phyloP scores from a whole-genome alignment of 2,888 invertebrate genomes.

The Tipula vernalis region DNA sequence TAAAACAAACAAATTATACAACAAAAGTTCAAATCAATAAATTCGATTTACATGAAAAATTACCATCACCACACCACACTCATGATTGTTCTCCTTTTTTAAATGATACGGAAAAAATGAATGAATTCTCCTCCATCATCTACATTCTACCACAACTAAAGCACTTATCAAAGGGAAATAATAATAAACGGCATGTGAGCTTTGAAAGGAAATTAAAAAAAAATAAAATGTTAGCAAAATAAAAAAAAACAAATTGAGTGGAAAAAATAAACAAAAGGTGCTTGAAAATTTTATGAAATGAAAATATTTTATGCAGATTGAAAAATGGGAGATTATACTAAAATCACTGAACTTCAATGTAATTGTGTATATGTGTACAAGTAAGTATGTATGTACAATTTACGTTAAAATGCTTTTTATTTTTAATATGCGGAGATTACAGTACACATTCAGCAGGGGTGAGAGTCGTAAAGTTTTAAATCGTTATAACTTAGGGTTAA shows the following conservation, averaged over 20 bases:
- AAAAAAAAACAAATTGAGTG: not conserved
- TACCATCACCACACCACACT: not conserved
- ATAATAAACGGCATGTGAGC: not conserved
- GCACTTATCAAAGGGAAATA: not conserved
- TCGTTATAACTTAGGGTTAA: too few species aligned
- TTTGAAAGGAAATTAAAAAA: not conserved
- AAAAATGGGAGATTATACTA: not conserved
- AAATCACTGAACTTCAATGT: not conserved
- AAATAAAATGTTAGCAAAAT: not conserved
- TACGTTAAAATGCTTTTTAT: too few species aligned
- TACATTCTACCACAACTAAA: not conserved
- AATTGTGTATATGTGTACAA: not conserved
- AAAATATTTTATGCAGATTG: not conserved
- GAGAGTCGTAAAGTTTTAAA: not conserved
- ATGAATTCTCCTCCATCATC: not conserved
- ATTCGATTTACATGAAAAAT: not conserved
- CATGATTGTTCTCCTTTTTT: not conserved
- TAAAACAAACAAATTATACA: not conserved
- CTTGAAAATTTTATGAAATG: not conserved
- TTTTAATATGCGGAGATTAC: too few species aligned
- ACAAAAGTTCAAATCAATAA: not conserved
- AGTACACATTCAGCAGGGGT: too few species aligned
- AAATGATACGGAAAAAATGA: not conserved
- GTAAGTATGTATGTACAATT: too few species aligned
- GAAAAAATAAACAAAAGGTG: not conserved